phyloP scores from a whole-genome alignment of 2,113 vertebrate genomes.

The Gila orcuttii region DNA sequence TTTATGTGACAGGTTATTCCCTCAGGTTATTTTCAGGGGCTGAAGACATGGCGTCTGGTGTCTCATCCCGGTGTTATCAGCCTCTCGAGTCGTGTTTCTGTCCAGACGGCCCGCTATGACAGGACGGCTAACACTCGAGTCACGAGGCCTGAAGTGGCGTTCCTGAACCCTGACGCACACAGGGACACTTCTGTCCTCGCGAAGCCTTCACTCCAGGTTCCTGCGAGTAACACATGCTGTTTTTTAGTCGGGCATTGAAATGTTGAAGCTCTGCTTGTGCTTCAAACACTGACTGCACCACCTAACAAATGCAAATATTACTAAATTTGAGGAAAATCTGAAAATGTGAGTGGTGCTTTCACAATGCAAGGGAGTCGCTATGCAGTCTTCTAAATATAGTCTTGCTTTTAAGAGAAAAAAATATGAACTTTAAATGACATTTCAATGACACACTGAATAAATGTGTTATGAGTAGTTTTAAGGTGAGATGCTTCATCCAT shows the following conservation, averaged over 20 bases:
- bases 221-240: background rate
- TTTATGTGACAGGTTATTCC: conserved; percentile 17
- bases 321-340: background rate
- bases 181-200: background rate
- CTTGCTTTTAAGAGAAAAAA: no score
- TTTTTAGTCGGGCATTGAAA: background rate
- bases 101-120: conserved; percentile 20
- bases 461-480: no score
- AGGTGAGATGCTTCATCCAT: no score
- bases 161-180: conserved; percentile 7
- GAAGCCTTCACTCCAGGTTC: background rate
- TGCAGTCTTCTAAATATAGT: no score
- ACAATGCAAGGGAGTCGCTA: background rate
- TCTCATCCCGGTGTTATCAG: conserved; percentile 35
- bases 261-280: background rate
- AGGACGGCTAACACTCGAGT: conserved; percentile 16
- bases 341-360: background rate
- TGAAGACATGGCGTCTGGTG: conserved; percentile 30
- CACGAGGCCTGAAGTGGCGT: conserved; percentile 20
- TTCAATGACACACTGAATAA: no score
- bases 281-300: no score
- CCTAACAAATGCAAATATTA: no score
- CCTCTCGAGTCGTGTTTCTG: conserved; percentile 41
- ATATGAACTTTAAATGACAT: no score
- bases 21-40: conserved; percentile 49